A percentile compares a stretch with the other conserved stretches of the same genome.
phyloP scores from a whole-genome alignment of 35 echinoderm and acorn worm genomes.

The Strongylocentrotus purpuratus region DNA sequence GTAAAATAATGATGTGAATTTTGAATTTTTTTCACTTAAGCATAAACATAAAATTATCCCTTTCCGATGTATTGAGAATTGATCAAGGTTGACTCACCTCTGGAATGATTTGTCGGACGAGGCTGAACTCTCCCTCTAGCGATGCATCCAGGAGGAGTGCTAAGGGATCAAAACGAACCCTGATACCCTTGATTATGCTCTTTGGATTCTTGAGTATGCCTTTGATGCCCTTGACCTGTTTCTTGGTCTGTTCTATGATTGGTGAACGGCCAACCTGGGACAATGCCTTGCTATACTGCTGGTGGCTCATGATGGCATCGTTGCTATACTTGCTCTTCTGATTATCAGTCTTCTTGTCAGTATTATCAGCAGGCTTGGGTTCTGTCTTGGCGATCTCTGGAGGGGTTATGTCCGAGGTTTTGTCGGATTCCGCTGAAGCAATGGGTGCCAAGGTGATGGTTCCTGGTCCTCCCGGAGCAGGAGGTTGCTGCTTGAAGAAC shows the following conservation, averaged over 20 bases:
- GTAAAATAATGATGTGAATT: too few species aligned
- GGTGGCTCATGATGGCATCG: constrained; percentile 82
- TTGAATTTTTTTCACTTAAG: too few species aligned
- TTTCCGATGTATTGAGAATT: neutral
- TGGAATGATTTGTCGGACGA: constrained; percentile 88
- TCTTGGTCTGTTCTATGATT: constrained; percentile 50
- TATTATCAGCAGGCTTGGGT: constrained; percentile 31
- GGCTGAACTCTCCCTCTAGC: constrained; percentile 93
- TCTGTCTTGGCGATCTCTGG: neutral
- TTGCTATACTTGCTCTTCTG: constrained; percentile 59
- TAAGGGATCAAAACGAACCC: constrained; percentile 95
- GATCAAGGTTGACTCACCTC: constrained; percentile 67
- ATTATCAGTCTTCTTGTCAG: constrained; percentile 37
- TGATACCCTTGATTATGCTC: constrained; percentile 58
- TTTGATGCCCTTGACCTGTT: constrained; percentile 40
- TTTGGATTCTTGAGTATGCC: constrained; percentile 82
- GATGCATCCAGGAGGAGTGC: constrained; percentile 95
- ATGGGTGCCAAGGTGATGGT: constrained; percentile 5
- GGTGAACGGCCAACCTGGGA: constrained; percentile 66
- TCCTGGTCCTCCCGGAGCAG: neutral
- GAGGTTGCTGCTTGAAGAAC: neutral
- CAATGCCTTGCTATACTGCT: constrained; percentile 84
- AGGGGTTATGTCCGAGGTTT: neutral
- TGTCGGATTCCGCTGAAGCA: constrained; percentile 7
- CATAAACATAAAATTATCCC: neutral